Conservation (phyloP, 2,797 vertebrate species). For the Microcaecilia unicolor region DNA sequence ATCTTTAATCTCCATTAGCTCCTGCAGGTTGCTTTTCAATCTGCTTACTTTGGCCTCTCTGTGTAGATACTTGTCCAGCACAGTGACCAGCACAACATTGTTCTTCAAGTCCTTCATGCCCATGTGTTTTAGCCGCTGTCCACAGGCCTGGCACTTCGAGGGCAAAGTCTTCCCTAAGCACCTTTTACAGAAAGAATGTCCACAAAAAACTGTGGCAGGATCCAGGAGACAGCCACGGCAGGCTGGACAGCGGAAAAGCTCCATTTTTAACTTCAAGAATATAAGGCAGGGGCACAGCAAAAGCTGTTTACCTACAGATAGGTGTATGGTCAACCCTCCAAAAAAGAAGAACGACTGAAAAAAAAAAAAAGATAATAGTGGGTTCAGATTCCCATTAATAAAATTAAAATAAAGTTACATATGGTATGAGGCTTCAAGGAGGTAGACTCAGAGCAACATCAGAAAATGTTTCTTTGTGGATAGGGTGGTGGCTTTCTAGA, state of each 20-base stretch:
- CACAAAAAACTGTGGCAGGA: conserved; percentile 74
- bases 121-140: conserved; percentile 46
- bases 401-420: too few relatives aligned
- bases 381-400: too few relatives aligned
- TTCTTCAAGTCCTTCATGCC: conserved; percentile 46
- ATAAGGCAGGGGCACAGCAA: too few relatives aligned
- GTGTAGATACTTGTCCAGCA: conserved; percentile 67
- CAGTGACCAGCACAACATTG: conserved; percentile 63
- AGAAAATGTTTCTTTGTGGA: too few relatives aligned
- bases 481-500: too few relatives aligned
- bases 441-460: too few relatives aligned
- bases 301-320: too few relatives aligned
- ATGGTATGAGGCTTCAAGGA: too few relatives aligned
- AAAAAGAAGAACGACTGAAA: too few relatives aligned
- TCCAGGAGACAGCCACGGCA: conserved; percentile 68
- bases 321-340: too few relatives aligned
- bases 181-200: conserved; percentile 72
- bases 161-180: conserved; percentile 51
- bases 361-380: too few relatives aligned
- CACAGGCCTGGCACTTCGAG: conserved; percentile 62
- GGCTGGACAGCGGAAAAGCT: conserved; percentile 64
- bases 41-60: conserved; percentile 30
- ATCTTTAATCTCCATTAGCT: conserved; percentile 48
- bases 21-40: conserved; percentile 42
- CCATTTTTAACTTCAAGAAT: too few relatives aligned